Evolutionary conservation across 2,113 vertebrate genomes (phyloP).

Genomic region (Engystomops pustulosus): DNA sequence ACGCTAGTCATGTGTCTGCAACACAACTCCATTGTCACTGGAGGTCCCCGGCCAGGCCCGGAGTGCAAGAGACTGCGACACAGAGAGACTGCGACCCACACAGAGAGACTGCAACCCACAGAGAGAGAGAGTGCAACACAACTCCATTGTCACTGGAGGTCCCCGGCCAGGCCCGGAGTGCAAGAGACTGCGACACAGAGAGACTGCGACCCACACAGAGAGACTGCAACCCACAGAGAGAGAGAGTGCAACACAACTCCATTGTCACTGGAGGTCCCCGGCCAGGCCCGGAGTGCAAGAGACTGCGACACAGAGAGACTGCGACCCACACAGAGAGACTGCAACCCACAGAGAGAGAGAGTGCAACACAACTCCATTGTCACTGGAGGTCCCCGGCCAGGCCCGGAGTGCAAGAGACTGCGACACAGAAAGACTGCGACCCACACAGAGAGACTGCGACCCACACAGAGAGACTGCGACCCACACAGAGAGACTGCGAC

Average conservation of each 20-base stretch:
- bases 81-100: not conserved
- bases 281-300: not conserved
- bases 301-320: not conserved
- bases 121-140: not conserved
- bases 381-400: slow-evolving; percentile 11
- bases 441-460: not conserved
- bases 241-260: not conserved
- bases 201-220: not conserved
- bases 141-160: slow-evolving; percentile 3
- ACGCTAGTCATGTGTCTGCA: slow-evolving; percentile 45
- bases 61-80: not conserved
- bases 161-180: not conserved
- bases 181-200: not conserved
- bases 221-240: not conserved
- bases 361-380: not conserved
- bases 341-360: not conserved
- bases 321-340: not conserved
- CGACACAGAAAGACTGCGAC: not conserved
- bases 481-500: too few relatives aligned
- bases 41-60: not conserved
- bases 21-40: not conserved
- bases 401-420: not conserved
- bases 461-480: too few relatives aligned
- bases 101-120: not conserved
- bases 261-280: slow-evolving; percentile 16